Evolutionary conservation across 1,140 invertebrate species (phyloP).

Genomic region (Eciton burchellii): DNA sequence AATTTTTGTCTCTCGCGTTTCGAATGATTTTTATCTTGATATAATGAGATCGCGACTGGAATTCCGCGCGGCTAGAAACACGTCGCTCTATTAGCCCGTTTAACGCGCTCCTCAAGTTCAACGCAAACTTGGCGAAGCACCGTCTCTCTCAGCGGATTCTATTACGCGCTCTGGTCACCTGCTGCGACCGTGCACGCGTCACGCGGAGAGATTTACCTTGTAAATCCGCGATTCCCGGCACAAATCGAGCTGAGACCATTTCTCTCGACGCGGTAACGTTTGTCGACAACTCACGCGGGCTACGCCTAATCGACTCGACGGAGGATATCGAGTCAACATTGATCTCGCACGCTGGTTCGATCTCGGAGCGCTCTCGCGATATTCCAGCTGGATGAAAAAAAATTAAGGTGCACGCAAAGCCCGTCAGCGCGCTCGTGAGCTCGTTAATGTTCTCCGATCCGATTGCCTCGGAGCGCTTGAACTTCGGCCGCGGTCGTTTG

Average conservation of each 20-base stretch:
- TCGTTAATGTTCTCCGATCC: constrained; percentile 45
- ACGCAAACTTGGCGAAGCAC: constrained; percentile 5
- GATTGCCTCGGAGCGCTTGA: constrained; percentile 49
- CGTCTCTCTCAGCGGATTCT: constrained; percentile 21
- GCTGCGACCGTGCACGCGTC: constrained; percentile 40
- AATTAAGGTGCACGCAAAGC: constrained; percentile 3
- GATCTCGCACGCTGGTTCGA: constrained; percentile 36
- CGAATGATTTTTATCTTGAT: neutral
- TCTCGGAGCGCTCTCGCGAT: neutral
- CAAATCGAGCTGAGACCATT: constrained; percentile 54
- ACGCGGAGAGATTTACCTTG: constrained; percentile 45
- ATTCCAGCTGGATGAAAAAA: neutral
- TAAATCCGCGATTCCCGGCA: constrained; percentile 39
- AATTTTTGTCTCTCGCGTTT: too few species aligned
- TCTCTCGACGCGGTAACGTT: constrained; percentile 45
- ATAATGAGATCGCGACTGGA: neutral
- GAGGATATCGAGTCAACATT: constrained; percentile 55
- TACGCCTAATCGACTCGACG: constrained; percentile 43
- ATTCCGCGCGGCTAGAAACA: neutral
- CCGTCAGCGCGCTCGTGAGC: constrained; percentile 18
- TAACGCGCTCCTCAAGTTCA: neutral
- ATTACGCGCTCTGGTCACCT: constrained; percentile 40
- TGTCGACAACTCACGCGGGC: constrained; percentile 33
- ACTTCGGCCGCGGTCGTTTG: constrained; percentile 60
- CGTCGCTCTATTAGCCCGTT: neutral